These are phyloP conservation scores for Drosophila vallismaia DNA, from an alignment of 2,888 invertebrate species.

Conservation along the genomic window DNA sequence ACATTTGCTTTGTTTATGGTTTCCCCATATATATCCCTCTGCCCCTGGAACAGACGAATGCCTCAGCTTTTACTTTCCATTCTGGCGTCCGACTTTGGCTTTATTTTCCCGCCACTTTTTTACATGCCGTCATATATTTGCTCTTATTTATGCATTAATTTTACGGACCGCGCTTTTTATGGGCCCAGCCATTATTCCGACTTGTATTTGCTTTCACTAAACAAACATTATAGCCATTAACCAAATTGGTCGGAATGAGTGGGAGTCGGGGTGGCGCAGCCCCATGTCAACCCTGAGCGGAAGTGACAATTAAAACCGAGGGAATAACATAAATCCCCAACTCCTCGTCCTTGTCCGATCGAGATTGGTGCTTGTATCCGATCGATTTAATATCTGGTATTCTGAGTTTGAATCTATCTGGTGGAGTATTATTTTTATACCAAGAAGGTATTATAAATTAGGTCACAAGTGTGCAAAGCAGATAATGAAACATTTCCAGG, in stretches of 20 bases:
- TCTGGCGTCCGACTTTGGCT: slow-evolving; percentile 4
- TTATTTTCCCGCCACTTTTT: slow-evolving; percentile 37
- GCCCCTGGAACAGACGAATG: slow-evolving; percentile 8
- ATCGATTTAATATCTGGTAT: too few species aligned
- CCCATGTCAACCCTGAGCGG: slow-evolving; percentile 60
- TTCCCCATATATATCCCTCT: slow-evolving; percentile 7
- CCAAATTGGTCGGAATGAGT: slow-evolving; percentile 65
- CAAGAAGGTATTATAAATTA: too few species aligned
- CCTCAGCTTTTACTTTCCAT: slow-evolving; percentile 12
- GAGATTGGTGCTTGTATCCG: too few species aligned
- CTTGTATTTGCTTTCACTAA: slow-evolving; percentile 71
- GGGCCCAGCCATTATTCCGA: slow-evolving; percentile 66
- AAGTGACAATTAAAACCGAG: slow-evolving; percentile 47
- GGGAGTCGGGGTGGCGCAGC: background rate
- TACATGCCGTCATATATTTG: slow-evolving; percentile 75
- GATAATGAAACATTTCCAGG: too few species aligned
- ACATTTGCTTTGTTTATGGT: slow-evolving; percentile 41
- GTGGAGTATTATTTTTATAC: too few species aligned
- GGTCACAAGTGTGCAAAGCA: too few species aligned
- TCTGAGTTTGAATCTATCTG: too few species aligned
- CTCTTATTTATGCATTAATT: slow-evolving; percentile 78
- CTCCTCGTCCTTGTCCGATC: too few species aligned
- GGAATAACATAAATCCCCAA: too few species aligned
- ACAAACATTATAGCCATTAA: slow-evolving; percentile 79
- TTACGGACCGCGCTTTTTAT: slow-evolving; percentile 69